Evolutionary conservation across 2,888 invertebrate genomes (phyloP), one percentile per base, ranked within the genome.

Genomic region (Allophyes oxyacanthae): DNA sequence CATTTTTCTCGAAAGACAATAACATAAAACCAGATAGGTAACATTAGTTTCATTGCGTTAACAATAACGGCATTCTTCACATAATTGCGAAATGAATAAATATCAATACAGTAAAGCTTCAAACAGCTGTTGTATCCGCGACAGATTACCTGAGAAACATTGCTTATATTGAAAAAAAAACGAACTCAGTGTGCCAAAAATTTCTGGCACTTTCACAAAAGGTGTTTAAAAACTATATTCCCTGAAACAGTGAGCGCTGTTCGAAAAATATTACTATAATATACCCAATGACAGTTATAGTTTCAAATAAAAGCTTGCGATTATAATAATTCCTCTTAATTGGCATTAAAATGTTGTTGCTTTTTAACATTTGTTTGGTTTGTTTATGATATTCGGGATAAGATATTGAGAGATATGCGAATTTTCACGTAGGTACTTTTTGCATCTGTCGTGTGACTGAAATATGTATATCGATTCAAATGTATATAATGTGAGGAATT

Each of bases 131-230:
- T 67, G 44, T 62, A 57, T 44, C 64, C 63, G 56, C 59, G 67
- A 64, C 63, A 72, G 81, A 78, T 79, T 78, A 80, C 79, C 79
- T 81, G 79, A 60, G 69, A 68, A 75, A 71, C 71, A 70, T 78
- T 49, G 65, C 68, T 69, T 70, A 69, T 63, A 60, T 72, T 43
- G 37, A 51, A 71, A 64, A 60, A 64, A 67, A 60, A 60, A 37
- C 33, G 15, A 26, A 30, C 30, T n/a, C 32, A 13, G 5, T 28
- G 66, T 78, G 79, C 79, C 79, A 79, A 77, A 65, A 75, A 58
- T 53, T 61, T 48, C 53, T 80, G 79, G 79, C 79, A 81, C 59
- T 52, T 28, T 52, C 54, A 54, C 51, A 55, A 62, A 72, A 77
- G 76, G 77, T 80, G 77, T 69, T 72, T 78, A 66, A 49, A 65